Percentiles rank a stretch among this genome's conserved stretches.
These are phyloP conservation scores for Tachystola acroxantha DNA, from an alignment of 2,888 invertebrate genomes.

Conservation along the genomic window DNA sequence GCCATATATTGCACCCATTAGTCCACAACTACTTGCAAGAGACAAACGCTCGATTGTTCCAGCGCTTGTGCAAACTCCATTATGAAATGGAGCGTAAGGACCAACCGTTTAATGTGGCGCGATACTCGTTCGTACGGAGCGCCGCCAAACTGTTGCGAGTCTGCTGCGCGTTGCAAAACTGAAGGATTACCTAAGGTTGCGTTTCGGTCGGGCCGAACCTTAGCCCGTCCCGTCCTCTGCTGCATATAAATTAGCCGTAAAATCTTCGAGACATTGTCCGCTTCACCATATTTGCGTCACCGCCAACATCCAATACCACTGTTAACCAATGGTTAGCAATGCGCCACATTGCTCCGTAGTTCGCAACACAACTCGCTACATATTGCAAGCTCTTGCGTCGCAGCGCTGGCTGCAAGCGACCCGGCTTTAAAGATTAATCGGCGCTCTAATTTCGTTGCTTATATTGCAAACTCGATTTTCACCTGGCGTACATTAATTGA, in stretches of 20 bases:
- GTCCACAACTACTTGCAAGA: constrained; percentile 31
- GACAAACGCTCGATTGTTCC: constrained; percentile 50
- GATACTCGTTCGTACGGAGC: too few species aligned
- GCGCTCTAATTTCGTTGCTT: constrained; percentile 38
- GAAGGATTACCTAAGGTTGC: constrained; percentile 43
- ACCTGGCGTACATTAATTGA: constrained; percentile 17
- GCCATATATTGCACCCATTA: constrained; percentile 12
- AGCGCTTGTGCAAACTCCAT: constrained; percentile 53
- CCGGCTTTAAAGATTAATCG: constrained; percentile 60
- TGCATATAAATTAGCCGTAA: constrained; percentile 47
- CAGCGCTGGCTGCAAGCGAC: constrained; percentile 29
- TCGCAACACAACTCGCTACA: constrained; percentile 61
- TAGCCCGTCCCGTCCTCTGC: constrained; percentile 23
- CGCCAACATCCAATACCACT: constrained; percentile 53
- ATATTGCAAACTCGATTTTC: constrained; percentile 13
- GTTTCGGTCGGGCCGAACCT: constrained; percentile 23
- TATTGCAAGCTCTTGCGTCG: constrained; percentile 74
- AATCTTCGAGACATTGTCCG: constrained; percentile 38
- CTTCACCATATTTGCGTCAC: constrained; percentile 56
- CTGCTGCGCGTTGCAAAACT: constrained; percentile 54
- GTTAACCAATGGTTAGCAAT: constrained; percentile 66
- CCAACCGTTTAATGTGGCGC: constrained; percentile 44
- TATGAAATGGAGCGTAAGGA: constrained; percentile 67
- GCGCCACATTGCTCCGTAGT: constrained; percentile 47
- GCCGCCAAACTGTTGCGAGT: constrained; percentile 52